These are phyloP conservation scores for Cassiopea xamachana DNA, from an alignment of 30 jellyfish, hydroid and myxozoan species.

Conservation along the genomic window DNA sequence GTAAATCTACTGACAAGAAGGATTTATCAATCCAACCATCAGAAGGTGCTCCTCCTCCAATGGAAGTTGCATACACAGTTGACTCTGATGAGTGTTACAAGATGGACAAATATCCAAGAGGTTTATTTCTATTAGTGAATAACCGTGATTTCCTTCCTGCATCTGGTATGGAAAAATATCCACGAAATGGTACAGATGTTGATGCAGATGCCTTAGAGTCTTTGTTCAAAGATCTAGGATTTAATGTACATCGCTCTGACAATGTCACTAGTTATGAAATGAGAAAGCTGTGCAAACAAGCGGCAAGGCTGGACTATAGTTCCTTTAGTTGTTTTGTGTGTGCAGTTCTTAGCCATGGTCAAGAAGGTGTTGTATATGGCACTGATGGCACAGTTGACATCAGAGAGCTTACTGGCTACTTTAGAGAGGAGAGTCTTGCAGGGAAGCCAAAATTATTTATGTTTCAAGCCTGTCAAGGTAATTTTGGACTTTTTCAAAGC, in stretches of 20 bases:
- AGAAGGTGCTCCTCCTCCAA: conserved; percentile 43
- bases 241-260: conserved; percentile 68
- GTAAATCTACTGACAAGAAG: conserved; percentile 51
- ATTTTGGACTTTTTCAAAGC: background rate
- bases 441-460: conserved; percentile 95
- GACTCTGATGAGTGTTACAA: conserved; percentile 77
- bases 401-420: conserved; percentile 88
- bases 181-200: conserved; percentile 97
- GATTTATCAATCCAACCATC: conserved; percentile 32
- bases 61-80: conserved; percentile 32
- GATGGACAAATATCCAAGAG: conserved; percentile 92
- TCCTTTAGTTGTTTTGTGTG: conserved; percentile 60
- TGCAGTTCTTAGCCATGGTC: conserved; percentile 95
- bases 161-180: conserved; percentile 93
- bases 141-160: conserved; percentile 88
- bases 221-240: conserved; percentile 88
- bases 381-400: conserved; percentile 95
- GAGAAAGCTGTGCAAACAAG: conserved; percentile 82
- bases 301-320: conserved; percentile 69
- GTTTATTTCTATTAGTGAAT: conserved; percentile 75
- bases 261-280: conserved; percentile 79
- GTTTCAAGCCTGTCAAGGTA: conserved; percentile 99
- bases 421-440: conserved; percentile 79
- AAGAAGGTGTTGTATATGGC: conserved; percentile 97
- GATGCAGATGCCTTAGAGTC: conserved; percentile 85